These are phyloP conservation scores for Poecilia velifera DNA, from an alignment of 2,797 vertebrate genomes.

Conservation along the genomic window DNA sequence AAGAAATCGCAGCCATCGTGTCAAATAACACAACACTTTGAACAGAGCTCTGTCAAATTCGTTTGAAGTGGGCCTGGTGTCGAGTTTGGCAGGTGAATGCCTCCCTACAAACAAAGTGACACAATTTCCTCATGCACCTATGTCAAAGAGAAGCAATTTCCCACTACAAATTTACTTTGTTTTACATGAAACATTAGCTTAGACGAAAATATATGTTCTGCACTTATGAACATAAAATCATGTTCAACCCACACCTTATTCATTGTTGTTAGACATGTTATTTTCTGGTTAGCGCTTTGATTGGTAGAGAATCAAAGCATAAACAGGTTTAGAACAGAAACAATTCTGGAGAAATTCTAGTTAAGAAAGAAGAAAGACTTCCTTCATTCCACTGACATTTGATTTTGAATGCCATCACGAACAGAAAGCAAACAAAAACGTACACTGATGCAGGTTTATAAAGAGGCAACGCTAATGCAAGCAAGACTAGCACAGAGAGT, in stretches of 20 bases:
- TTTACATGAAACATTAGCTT: slow-evolving; percentile 14
- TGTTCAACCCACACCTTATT: slow-evolving; percentile 18
- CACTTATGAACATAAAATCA: slow-evolving; percentile 41
- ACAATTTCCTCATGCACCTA: no score
- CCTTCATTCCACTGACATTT: slow-evolving; percentile 26
- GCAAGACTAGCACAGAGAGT: slow-evolving; percentile 7
- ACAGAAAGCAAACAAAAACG: slow-evolving; percentile 18
- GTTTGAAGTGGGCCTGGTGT: no score
- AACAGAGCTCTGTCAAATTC: no score
- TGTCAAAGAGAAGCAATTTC: no score
- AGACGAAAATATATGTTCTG: slow-evolving; percentile 17
- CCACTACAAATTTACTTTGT: neutral
- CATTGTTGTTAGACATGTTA: slow-evolving; percentile 19
- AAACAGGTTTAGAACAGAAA: slow-evolving; percentile 23
- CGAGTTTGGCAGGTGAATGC: no score
- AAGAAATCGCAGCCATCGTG: no score
- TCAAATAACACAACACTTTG: no score
- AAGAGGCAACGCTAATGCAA: neutral
- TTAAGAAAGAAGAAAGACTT: slow-evolving; percentile 26
- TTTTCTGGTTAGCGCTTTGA: slow-evolving; percentile 28
- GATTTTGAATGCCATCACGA: slow-evolving; percentile 13
- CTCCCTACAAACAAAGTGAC: no score
- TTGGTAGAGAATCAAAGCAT: slow-evolving; percentile 16
- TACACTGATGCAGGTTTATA: neutral
- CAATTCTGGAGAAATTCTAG: slow-evolving; percentile 32